phyloP scores from a whole-genome alignment of 30 jellyfish, hydroid and myxozoan species.

The Hydra vulgaris region DNA sequence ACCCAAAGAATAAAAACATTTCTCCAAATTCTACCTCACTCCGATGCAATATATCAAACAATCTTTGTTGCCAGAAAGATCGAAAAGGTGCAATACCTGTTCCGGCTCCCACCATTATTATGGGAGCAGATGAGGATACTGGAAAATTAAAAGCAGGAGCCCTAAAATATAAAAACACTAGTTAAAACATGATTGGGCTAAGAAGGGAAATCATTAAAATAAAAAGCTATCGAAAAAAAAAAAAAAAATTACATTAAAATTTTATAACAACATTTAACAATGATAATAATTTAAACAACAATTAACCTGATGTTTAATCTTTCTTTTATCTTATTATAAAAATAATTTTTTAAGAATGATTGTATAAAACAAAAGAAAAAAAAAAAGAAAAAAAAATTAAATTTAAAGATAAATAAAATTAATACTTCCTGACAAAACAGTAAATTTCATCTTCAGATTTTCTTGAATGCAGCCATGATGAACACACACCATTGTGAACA shows the following conservation, averaged over 20 bases:
- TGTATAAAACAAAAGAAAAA: too few species aligned
- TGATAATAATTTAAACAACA: too few species aligned
- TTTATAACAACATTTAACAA: too few species aligned
- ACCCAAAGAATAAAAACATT: slow-evolving; percentile 63
- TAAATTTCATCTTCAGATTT: slow-evolving; percentile 55
- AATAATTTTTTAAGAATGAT: too few species aligned
- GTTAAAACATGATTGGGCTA: too few species aligned
- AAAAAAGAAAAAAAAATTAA: too few species aligned
- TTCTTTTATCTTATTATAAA: too few species aligned
- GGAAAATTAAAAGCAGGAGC: slow-evolving; percentile 72
- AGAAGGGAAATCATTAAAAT: too few species aligned
- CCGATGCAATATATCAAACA: slow-evolving; percentile 20
- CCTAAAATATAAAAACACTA: slow-evolving; percentile 10
- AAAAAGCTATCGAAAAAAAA: too few species aligned
- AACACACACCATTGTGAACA: slow-evolving; percentile 71
- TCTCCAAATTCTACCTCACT: slow-evolving; percentile 39
- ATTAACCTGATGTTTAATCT: too few species aligned
- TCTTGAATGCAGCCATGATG: slow-evolving; percentile 65
- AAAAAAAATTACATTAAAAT: too few species aligned
- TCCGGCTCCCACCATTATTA: slow-evolving; percentile 86
- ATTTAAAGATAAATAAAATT: too few species aligned
- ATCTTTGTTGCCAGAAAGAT: slow-evolving; percentile 75
- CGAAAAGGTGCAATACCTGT: slow-evolving; percentile 94
- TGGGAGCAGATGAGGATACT: slow-evolving; percentile 51
- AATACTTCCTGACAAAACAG: slow-evolving; percentile 54